These are phyloP conservation scores for Paracanthobrama guichenoti DNA, from an alignment of 2,113 vertebrate species.

Conservation along the genomic window DNA sequence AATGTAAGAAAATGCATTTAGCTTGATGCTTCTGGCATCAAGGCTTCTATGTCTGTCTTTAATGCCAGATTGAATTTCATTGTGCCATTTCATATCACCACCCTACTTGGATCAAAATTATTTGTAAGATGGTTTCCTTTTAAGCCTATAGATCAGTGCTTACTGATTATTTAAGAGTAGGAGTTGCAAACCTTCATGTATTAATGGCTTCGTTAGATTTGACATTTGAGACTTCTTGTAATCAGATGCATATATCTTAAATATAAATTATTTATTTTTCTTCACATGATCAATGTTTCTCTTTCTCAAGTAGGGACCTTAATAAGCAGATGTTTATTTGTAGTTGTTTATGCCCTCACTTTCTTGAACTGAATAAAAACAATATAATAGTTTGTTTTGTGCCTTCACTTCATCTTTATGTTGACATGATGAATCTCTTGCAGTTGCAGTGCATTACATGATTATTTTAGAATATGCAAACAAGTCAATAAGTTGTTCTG, in stretches of 20 bases:
- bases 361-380: conserved; percentile 60
- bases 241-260: conserved; percentile 61
- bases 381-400: conserved; percentile 40
- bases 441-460: not conserved
- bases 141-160: conserved; percentile 56
- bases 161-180: conserved; percentile 53
- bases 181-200: conserved; percentile 48
- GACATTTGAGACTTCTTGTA: conserved; percentile 53
- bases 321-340: conserved; percentile 61
- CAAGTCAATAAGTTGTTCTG: not conserved
- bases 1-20: conserved; percentile 52
- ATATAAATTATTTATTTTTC: conserved; percentile 64
- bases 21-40: conserved; percentile 49
- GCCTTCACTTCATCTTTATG: not conserved
- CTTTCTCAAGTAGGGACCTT: conserved; percentile 57
- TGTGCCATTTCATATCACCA: conserved; percentile 62
- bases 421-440: not conserved
- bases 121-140: conserved; percentile 50
- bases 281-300: conserved; percentile 58
- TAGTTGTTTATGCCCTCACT: conserved; percentile 60
- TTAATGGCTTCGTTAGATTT: conserved; percentile 51
- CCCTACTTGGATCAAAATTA: conserved; percentile 41
- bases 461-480: not conserved
- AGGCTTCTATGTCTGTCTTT: conserved; percentile 40
- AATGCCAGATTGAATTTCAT: conserved; percentile 53